Conservation (phyloP, 2,888 invertebrate genomes). For the Cheilosia scutellata region DNA sequence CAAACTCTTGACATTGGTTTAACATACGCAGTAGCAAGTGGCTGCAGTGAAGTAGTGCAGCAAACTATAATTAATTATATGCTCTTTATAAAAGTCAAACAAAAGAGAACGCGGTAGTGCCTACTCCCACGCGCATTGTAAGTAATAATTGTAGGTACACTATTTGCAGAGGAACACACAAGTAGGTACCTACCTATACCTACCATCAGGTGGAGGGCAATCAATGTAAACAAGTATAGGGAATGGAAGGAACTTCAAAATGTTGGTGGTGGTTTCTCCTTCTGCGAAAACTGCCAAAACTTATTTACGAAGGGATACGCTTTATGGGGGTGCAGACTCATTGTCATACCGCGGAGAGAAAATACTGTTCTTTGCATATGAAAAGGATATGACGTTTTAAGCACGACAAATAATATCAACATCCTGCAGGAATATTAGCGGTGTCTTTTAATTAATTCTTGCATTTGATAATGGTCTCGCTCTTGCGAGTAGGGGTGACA, state of each 20-base stretch:
- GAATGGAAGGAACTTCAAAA: neutral
- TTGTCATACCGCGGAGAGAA: too few species aligned
- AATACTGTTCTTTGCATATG: neutral
- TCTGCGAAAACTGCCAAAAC: conserved; percentile 30
- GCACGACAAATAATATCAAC: conserved; percentile 23
- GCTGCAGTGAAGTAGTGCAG: conserved; percentile 50
- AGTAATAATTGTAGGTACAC: conserved; percentile 7
- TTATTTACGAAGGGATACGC: conserved; percentile 37
- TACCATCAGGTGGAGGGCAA: neutral
- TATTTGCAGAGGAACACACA: neutral
- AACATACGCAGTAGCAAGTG: conserved; percentile 38
- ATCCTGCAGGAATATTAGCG: conserved; percentile 29
- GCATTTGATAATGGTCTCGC: conserved; percentile 25
- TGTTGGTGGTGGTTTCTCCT: neutral
- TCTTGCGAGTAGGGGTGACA: conserved; percentile 6
- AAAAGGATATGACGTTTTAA: conserved; percentile 16
- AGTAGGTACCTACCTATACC: neutral
- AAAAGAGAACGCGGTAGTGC: conserved; percentile 15
- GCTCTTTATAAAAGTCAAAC: conserved; percentile 40
- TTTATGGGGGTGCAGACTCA: neutral
- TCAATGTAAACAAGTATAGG: conserved; percentile 22
- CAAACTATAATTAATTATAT: conserved; percentile 65
- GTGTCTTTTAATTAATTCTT: conserved; percentile 42
- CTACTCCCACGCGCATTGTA: conserved; percentile 10
- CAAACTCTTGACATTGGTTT: conserved; percentile 35